Percentiles rank a stretch among this genome's conserved stretches.
Evolutionary conservation across 2,888 invertebrate species (phyloP).

Genomic region (Aphidoletes aphidimyza): DNA sequence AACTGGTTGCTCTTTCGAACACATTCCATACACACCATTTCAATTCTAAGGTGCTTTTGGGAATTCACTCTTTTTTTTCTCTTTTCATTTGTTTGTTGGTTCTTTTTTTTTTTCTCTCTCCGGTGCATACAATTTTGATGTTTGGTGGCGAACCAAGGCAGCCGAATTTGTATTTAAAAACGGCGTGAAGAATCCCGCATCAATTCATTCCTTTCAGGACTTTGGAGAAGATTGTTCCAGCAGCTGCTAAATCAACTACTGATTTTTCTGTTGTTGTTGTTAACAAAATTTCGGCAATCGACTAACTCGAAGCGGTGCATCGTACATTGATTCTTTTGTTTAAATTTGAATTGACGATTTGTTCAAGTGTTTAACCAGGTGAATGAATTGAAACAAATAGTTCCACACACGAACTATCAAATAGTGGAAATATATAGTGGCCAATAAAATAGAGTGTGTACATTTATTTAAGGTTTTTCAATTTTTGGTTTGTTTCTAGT

Average conservation of each 20-base stretch:
- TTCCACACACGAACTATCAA: no score
- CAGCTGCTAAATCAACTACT: background rate
- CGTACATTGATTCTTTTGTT: no score
- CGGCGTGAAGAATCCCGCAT: background rate
- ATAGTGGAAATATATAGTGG: no score
- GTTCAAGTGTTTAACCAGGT: no score
- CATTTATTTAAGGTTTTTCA: background rate
- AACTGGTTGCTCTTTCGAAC: constrained; percentile 9
- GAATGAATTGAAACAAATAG: no score
- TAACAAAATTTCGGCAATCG: background rate
- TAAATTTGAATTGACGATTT: no score
- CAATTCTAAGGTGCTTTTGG: background rate
- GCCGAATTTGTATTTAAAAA: constrained; percentile 32
- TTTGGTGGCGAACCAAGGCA: constrained; percentile 1
- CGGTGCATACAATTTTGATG: background rate
- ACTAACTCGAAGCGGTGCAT: no score
- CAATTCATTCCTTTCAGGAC: constrained; percentile 47
- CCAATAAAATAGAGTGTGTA: no score
- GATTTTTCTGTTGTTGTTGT: background rate
- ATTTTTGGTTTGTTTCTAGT: background rate
- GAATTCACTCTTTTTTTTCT: background rate
- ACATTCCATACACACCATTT: background rate
- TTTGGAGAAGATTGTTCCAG: constrained; percentile 7
- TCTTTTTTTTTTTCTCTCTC: background rate
- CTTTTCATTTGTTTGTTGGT: background rate